Evolutionary conservation across 2,113 vertebrate species (phyloP), one percentile per base, ranked within the genome.

Genomic region (Asarcornis scutulata): DNA sequence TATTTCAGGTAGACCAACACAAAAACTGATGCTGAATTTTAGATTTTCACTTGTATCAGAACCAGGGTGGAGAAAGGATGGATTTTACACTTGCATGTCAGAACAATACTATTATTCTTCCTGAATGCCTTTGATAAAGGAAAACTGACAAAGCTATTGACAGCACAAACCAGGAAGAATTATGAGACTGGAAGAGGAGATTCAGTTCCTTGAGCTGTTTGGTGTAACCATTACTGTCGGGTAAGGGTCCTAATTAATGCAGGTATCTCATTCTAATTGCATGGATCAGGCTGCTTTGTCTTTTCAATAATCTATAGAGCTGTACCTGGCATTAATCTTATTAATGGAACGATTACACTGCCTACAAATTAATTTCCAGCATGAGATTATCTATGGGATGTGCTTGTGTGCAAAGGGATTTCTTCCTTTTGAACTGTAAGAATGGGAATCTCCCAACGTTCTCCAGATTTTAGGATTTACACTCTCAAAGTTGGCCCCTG

Each of bases 251-350:
- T 96, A 95, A 96, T 95, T 97, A 96, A 95, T 93, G 68, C 85
- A 88, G 93, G 91, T 94, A 86, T 94, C 93, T 94, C 83, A 26
- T 82, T 93, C 85, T 95, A 91, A 94, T 96, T 95, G 96, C 64
- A 72, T 34, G 72, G 91, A 96, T 95, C 80, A 89, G 91, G 81
- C 48, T 7, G 32, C 87, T 97, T 94, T 84, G 92, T 96, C 92
- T 96, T 87, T 93, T 93, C 91, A 91, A 69, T 93, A 94, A 96
- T 96, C 95, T 84, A 82, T 64, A 72, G 55, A 91, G 73, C 76
- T 78, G 66, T 91, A 85, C 46, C 78, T 90, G 89, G 36, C 59
- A 97, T 97, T 97, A 97, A 96, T 97, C 95, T 96, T 96, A 95
- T 93, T 96, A 97, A 97, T 96, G 81, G 89, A 78, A 94, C 71